phyloP scores from a whole-genome alignment of 1,140 invertebrate genomes.

The Diorhabda elongata region DNA sequence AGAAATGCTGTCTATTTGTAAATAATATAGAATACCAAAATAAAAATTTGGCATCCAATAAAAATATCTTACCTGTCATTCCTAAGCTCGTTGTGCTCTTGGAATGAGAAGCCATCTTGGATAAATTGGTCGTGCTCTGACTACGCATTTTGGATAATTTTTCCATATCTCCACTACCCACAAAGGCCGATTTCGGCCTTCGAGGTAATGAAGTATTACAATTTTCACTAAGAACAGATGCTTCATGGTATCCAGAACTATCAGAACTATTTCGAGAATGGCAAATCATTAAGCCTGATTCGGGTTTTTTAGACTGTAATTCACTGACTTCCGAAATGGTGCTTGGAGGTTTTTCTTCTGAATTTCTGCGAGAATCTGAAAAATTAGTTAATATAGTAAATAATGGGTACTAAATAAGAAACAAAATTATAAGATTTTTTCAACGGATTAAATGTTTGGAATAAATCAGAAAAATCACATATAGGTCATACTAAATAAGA shows the following conservation, averaged over 20 bases:
- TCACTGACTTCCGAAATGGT: slow-evolving; percentile 13
- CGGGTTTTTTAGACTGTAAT: slow-evolving; percentile 12
- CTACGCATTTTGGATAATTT: slow-evolving; percentile 26
- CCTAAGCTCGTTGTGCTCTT: slow-evolving; percentile 44
- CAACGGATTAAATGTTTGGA: too few relatives aligned
- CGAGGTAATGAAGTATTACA: slow-evolving; percentile 48
- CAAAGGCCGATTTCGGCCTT: slow-evolving; percentile 37
- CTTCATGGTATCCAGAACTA: slow-evolving; percentile 72
- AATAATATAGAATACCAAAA: too few relatives aligned
- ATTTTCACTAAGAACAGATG: slow-evolving; percentile 64
- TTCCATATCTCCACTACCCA: slow-evolving; percentile 24
- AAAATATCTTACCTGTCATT: slow-evolving; percentile 28
- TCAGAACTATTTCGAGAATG: slow-evolving; percentile 73
- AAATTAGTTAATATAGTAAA: not conserved
- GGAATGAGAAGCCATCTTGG: slow-evolving; percentile 40
- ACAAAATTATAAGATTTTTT: too few relatives aligned
- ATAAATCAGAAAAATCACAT: too few relatives aligned
- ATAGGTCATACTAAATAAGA: too few relatives aligned
- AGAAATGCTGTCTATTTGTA: too few relatives aligned
- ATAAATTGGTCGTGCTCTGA: slow-evolving; percentile 40
- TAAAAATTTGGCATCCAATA: too few relatives aligned
- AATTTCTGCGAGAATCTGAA: slow-evolving; percentile 1
- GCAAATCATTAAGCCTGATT: slow-evolving; percentile 50
- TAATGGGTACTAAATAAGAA: too few relatives aligned
- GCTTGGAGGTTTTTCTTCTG: slow-evolving; percentile 15